Evolutionary conservation across 2,888 invertebrate genomes (phyloP).

Genomic region (Agrotis puta): DNA sequence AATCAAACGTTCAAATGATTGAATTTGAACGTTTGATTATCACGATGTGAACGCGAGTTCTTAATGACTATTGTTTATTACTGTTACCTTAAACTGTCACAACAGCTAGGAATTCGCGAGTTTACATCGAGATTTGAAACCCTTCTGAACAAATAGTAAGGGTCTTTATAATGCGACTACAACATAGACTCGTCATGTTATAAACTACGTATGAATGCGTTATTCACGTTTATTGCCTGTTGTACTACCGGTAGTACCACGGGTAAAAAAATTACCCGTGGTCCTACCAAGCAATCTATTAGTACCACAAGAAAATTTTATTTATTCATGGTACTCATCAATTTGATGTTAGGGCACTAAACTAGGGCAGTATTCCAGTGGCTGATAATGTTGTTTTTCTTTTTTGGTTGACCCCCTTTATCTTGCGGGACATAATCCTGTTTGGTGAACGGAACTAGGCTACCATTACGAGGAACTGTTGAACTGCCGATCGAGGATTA

Average conservation of each 20-base stretch:
- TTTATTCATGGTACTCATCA: too few species aligned
- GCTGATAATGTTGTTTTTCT: slow-evolving; percentile 31
- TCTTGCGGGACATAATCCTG: slow-evolving; percentile 34
- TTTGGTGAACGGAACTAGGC: slow-evolving; percentile 20
- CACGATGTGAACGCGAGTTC: not conserved
- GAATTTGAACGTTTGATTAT: too few species aligned
- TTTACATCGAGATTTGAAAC: slow-evolving; percentile 60
- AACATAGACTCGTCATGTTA: slow-evolving; percentile 41
- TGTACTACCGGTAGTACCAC: too few species aligned
- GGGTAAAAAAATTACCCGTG: too few species aligned
- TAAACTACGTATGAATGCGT: slow-evolving; percentile 41
- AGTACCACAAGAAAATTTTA: too few species aligned
- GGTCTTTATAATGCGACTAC: slow-evolving; percentile 30
- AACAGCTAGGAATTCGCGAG: slow-evolving; percentile 57
- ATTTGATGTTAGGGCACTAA: slow-evolving; percentile 43
- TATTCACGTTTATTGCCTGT: too few species aligned
- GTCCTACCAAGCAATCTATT: too few species aligned
- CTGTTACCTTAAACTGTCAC: slow-evolving; percentile 14
- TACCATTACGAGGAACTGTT: slow-evolving; percentile 2
- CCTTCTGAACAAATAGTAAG: slow-evolving; percentile 47
- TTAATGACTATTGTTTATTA: slow-evolving; percentile 18
- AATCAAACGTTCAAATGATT: slow-evolving; percentile 2
- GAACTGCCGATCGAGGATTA: slow-evolving; percentile 21
- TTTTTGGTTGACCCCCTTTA: too few species aligned
- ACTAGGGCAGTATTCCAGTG: slow-evolving; percentile 29